Conservation (phyloP, 2,113 vertebrate species). For the Microcebus lehilahytsara region DNA sequence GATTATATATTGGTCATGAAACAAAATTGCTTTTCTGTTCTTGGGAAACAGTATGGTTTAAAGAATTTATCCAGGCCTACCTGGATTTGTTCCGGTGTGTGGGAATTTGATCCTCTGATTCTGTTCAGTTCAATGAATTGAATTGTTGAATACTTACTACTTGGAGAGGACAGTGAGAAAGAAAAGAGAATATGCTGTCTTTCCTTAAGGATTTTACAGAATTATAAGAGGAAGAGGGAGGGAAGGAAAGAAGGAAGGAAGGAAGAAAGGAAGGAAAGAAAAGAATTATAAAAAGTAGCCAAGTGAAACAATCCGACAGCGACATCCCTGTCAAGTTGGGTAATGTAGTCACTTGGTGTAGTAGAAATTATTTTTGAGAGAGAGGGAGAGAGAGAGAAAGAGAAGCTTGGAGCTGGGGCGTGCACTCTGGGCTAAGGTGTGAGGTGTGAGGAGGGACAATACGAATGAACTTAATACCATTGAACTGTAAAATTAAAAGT, state of each 20-base stretch:
- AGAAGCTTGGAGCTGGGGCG: too few species aligned
- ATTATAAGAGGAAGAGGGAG: background rate
- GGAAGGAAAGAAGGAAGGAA: background rate
- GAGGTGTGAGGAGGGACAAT: background rate
- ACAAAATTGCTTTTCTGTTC: background rate
- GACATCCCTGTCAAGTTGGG: background rate
- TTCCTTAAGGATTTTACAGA: background rate
- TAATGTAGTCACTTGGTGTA: background rate
- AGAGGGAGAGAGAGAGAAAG: background rate
- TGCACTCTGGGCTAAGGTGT: background rate
- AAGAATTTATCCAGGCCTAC: background rate
- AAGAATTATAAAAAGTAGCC: background rate
- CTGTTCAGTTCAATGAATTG: background rate
- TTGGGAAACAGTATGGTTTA: background rate
- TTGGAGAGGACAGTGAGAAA: background rate
- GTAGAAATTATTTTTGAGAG: background rate
- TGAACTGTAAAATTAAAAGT: background rate
- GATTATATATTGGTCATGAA: background rate
- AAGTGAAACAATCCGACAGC: background rate
- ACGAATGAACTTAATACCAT: background rate
- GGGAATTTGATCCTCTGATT: background rate
- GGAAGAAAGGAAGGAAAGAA: background rate
- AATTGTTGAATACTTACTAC: background rate
- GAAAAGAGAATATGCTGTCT: background rate
- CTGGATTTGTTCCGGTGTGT: background rate